Evolutionary conservation across 2,888 invertebrate genomes (phyloP).

Genomic region (Aspidiotus destructor): DNA sequence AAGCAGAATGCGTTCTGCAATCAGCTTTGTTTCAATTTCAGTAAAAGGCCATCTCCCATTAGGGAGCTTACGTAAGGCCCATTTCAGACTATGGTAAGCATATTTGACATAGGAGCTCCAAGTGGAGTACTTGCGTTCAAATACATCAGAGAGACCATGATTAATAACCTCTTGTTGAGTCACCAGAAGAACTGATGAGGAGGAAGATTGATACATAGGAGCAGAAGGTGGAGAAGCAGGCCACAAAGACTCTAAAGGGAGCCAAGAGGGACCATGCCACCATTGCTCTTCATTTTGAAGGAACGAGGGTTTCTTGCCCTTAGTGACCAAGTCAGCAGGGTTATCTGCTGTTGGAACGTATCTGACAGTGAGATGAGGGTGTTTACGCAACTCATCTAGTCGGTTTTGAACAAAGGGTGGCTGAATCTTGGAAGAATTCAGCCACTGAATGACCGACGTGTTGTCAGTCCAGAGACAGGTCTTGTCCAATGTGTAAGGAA

Average conservation of each 20-base stretch:
- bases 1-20: not conserved
- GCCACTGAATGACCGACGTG: slow-evolving; percentile 1
- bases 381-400: not conserved
- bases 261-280: slow-evolving; percentile 15
- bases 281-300: not conserved
- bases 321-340: not conserved
- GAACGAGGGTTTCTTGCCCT: not conserved
- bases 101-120: no score
- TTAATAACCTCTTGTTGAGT: not conserved
- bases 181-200: not conserved
- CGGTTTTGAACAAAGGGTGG: not conserved
- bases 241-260: not conserved
- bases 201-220: not conserved
- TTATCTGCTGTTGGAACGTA: not conserved
- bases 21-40: not conserved
- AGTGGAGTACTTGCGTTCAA: no score
- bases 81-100: not conserved
- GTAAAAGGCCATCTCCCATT: not conserved
- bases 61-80: not conserved
- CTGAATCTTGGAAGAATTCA: not conserved
- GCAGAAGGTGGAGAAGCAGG: not conserved
- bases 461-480: slow-evolving; percentile 4
- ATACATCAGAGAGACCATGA: no score
- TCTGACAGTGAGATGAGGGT: not conserved
- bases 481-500: not conserved